Conservation (phyloP, 2,797 vertebrate genomes). For the Podarcis siculus region DNA sequence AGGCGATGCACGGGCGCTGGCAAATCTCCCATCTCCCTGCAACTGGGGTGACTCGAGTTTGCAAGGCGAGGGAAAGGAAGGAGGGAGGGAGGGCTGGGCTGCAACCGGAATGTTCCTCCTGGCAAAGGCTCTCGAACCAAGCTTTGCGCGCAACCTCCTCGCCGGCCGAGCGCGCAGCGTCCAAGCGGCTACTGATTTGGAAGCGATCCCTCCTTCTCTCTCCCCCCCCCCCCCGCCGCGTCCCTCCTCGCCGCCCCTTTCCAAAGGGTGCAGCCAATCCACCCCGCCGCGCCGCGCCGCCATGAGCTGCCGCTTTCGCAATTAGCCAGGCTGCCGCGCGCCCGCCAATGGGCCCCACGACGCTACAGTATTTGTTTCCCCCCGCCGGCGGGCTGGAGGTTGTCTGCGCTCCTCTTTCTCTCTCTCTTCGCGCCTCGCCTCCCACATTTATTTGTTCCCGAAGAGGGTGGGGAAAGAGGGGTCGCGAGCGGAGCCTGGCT, state of each 20-base stretch:
- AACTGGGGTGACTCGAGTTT: background rate
- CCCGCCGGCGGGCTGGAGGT: background rate
- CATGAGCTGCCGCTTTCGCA: conserved; percentile 17
- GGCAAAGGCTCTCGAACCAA: background rate
- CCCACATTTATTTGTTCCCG: background rate
- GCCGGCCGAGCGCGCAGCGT: background rate
- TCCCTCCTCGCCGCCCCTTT: conserved; percentile 9
- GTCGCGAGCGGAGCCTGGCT: background rate
- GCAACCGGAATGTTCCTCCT: background rate
- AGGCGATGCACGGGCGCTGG: conserved; percentile 55
- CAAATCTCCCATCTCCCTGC: conserved; percentile 48
- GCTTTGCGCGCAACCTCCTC: background rate
- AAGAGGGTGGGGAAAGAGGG: background rate
- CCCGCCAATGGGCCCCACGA: background rate
- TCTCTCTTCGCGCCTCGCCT: rapidly evolving
- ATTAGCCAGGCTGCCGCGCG: background rate
- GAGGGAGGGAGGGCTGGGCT: conserved; percentile 1
- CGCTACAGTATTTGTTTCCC: no score
- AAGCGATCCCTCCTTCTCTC: background rate
- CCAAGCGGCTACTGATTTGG: conserved; percentile 7
- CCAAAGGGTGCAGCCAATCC: conserved; percentile 20
- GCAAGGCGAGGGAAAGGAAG: background rate
- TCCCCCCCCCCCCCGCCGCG: background rate
- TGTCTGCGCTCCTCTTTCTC: no score
- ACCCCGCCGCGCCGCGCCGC: conserved; percentile 7